Percentiles rank a stretch among this genome's conserved stretches.
These are phyloP conservation scores for Megaustenia siamemsis DNA, from an alignment of 2,888 invertebrate species.

Conservation along the genomic window DNA sequence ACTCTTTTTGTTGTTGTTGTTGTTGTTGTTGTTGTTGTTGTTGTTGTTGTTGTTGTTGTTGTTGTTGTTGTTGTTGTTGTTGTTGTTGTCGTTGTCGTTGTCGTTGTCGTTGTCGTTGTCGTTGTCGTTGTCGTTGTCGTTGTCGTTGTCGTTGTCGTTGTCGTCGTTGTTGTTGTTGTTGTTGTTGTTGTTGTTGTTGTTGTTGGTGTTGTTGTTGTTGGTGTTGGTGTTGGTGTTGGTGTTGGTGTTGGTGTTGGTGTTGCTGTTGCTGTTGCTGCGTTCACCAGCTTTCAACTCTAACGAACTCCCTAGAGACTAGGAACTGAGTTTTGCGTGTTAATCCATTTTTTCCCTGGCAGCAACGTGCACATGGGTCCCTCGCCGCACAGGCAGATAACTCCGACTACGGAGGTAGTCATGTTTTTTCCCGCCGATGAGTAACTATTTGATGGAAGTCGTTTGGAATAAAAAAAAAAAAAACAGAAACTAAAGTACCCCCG, in stretches of 20 bases:
- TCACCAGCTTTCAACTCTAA: no score
- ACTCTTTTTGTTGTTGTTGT: not conserved
- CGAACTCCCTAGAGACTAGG: no score
- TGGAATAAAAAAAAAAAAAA: no score
- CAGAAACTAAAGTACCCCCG: no score
- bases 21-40: not conserved
- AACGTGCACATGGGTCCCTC: no score
- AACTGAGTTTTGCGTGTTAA: no score
- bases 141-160: not conserved
- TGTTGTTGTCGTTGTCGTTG: not conserved
- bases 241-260: not conserved
- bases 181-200: constrained; percentile 1
- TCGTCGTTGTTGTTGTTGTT: not conserved
- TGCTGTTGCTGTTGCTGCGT: no score
- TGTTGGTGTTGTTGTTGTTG: not conserved
- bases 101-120: not conserved
- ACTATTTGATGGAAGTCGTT: no score
- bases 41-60: not conserved
- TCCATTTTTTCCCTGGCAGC: no score
- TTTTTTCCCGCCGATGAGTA: no score
- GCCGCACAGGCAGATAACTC: no score
- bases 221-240: not conserved
- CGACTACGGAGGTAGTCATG: no score
- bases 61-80: not conserved
- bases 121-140: not conserved